Conservation (phyloP, 2,888 invertebrate species). For the Eupithecia subumbrata region DNA sequence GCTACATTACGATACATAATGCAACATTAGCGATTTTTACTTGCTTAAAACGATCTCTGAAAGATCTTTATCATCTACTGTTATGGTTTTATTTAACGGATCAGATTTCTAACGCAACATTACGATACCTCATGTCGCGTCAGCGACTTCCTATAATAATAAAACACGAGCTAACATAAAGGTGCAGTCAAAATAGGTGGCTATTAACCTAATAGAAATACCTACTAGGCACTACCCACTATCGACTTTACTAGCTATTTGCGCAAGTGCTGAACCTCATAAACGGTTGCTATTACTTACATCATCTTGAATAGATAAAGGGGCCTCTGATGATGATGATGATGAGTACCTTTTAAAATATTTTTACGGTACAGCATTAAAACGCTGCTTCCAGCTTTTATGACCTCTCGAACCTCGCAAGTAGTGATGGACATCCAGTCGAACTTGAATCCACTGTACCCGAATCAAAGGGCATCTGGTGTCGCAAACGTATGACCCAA, state of each 20-base stretch:
- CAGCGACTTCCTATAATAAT: background rate
- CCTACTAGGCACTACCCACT: no score
- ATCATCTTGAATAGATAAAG: no score
- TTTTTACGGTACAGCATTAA: background rate
- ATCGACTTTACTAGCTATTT: no score
- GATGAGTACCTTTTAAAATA: background rate
- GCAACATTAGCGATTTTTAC: background rate
- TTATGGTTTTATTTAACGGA: no score
- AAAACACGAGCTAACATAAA: background rate
- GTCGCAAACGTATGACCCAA: conserved; percentile 3
- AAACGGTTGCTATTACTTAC: no score
- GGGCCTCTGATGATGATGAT: no score
- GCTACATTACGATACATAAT: no score
- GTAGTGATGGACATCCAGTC: no score
- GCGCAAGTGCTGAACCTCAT: no score
- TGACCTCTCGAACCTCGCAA: background rate
- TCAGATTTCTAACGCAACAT: no score
- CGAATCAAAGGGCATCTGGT: background rate
- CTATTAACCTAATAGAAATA: background rate
- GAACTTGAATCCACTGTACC: background rate
- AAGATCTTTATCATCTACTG: background rate
- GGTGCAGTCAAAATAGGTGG: background rate
- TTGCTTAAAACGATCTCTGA: background rate
- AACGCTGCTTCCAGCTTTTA: background rate
- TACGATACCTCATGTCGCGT: no score